Evolutionary conservation across 2,797 vertebrate genomes (phyloP).

Genomic region (Nothura maculosa): DNA sequence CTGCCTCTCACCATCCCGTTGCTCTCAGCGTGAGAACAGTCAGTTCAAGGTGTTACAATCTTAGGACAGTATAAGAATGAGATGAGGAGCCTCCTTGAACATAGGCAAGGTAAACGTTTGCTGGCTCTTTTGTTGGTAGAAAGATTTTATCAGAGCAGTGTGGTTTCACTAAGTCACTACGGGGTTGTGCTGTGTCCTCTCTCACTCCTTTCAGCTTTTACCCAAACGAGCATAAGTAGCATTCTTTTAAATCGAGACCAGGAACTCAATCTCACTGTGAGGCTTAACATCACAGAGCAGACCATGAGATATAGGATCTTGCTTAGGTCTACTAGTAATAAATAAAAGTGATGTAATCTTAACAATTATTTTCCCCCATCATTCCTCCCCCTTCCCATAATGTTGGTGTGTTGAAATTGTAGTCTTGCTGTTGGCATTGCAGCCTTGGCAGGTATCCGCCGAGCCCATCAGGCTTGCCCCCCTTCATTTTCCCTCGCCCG

Average conservation of each 20-base stretch:
- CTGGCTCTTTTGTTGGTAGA: background rate
- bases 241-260: background rate
- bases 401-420: background rate
- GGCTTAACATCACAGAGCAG: background rate
- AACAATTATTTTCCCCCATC: background rate
- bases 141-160: background rate
- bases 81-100: background rate
- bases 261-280: background rate
- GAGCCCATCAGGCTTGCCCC: background rate
- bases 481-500: background rate
- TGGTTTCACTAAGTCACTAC: background rate
- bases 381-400: background rate
- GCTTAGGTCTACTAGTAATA: background rate
- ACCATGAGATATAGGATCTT: background rate
- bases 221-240: background rate
- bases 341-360: background rate
- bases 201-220: background rate
- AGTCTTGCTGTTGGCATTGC: background rate
- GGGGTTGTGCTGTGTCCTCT: background rate
- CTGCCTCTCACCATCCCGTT: background rate
- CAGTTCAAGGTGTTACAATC: background rate
- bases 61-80: background rate
- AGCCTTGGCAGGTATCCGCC: background rate
- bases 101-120: background rate
- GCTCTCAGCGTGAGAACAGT: fast-evolving